Base-by-base conservation (phyloP, 2,797 vertebrate genomes). In the Stomatorhinus walkeri region DNA sequence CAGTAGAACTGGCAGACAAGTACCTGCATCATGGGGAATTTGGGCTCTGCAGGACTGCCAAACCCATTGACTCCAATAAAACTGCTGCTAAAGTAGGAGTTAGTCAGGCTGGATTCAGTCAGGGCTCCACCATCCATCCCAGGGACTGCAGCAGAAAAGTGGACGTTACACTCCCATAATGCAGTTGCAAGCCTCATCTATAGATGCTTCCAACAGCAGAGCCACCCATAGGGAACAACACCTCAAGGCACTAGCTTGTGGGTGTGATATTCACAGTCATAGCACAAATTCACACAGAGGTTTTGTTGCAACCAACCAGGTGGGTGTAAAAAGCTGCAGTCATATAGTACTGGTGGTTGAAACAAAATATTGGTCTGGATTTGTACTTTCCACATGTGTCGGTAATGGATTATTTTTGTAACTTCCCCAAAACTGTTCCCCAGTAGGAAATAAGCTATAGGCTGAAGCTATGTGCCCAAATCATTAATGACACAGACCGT, bases 11-110 rank as follows among this genome's bases (percentile, higher is more conserved):
- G 16, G 4, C 16, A 84, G 40, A 46, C 36, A 87, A 61, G 46
- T 97, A 99, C 98, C 98, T 99, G 98, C 96, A 99, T 98, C 96
- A 99, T 97, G 91, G 98, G 98, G 94, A 98, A 99, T 93, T 98
- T 99, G 12, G 98, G 95, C 94, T 99, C 98, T 91, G 96, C 96
- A 14, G 98, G 98, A 94, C 97, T 98, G 95, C 98, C 98, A 96
- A 99, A 99, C 91, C 98, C 98, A 94, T 99, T 99, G 93, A 99
- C 97, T 49, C 98, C 98, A 94, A 99, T 98, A 95, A 99, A 99
- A 95, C 97, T 99, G 97, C 97, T 98, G 95, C 98, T 99, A 94
- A 99, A 99, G 96, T 98, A 99, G 46, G 98, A 99, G 95, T 99
- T 99, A 92, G 98, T 97, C 84, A 99, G 97, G 96, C 96, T 97